phyloP scores from a whole-genome alignment of 2,888 invertebrate genomes.

The Creontiades dilutus region DNA sequence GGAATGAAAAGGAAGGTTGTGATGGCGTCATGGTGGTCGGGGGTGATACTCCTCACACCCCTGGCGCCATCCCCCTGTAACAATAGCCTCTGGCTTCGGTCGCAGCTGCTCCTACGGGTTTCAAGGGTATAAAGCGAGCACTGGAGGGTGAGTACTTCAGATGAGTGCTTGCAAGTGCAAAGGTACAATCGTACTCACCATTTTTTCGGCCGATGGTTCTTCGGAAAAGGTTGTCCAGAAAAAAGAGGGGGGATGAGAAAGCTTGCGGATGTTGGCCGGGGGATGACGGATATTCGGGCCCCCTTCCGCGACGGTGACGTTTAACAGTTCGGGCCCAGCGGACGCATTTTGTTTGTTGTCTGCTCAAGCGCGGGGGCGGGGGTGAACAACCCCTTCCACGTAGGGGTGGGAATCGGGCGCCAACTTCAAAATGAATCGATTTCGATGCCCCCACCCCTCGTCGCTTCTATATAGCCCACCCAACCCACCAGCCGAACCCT shows the following conservation, averaged over 20 bases:
- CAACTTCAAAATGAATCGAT: conserved; percentile 70
- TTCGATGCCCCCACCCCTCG: not conserved
- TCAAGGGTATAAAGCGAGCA: not conserved
- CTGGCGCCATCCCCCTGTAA: conserved; percentile 28
- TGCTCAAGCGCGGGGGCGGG: conserved; percentile 53
- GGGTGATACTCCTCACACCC: conserved; percentile 57
- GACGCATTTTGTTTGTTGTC: conserved; percentile 65
- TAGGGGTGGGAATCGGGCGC: conserved; percentile 67
- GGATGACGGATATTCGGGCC: conserved; percentile 13
- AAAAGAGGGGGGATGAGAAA: not conserved
- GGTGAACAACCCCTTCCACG: conserved; percentile 47
- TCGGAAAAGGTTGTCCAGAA: not conserved
- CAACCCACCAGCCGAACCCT: too few relatives aligned
- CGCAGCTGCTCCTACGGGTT: not conserved
- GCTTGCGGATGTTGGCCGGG: not conserved
- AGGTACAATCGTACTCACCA: conserved; percentile 2
- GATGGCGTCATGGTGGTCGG: conserved; percentile 43
- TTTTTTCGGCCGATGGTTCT: not conserved
- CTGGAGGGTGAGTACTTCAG: not conserved
- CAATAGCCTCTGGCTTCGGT: not conserved
- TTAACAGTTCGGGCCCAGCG: conserved; percentile 35
- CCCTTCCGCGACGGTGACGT: conserved; percentile 33
- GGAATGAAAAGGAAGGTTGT: conserved; percentile 4
- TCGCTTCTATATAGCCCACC: too few relatives aligned
- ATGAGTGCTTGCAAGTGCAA: not conserved